A percentile compares a stretch with the other conserved stretches of the same genome.
Conservation (phyloP, 2,797 vertebrate genomes). For the Myripristis murdjan region DNA sequence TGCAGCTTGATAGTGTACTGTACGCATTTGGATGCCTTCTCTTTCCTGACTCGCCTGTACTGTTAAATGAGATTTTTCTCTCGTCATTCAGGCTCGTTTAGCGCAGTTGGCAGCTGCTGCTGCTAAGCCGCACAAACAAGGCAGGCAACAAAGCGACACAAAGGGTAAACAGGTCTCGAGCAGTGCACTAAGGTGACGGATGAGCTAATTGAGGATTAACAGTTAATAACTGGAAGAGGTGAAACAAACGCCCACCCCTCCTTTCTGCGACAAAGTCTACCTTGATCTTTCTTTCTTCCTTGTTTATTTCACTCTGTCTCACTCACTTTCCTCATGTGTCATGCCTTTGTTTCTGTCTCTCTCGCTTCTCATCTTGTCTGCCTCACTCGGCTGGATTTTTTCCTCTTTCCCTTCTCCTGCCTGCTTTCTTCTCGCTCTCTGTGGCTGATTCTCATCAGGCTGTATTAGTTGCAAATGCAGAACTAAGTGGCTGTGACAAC, state of each 20-base stretch:
- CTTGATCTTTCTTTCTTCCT: constrained; percentile 42
- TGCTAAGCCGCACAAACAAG: constrained; percentile 61
- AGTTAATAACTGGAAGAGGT: constrained; percentile 70
- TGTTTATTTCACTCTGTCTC: constrained; percentile 19
- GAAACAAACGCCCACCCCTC: constrained; percentile 63
- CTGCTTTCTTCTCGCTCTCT: constrained; percentile 47
- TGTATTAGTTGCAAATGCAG: constrained; percentile 77
- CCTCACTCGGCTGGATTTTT: constrained; percentile 48
- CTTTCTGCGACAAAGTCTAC: constrained; percentile 53
- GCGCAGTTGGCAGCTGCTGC: constrained; percentile 54
- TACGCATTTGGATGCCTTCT: constrained; percentile 3
- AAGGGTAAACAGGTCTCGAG: constrained; percentile 64
- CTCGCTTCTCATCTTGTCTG: constrained; percentile 39
- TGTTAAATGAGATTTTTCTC: constrained; percentile 40
- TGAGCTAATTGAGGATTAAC: constrained; percentile 83
- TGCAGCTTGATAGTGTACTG: constrained; percentile 1
- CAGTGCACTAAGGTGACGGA: constrained; percentile 66
- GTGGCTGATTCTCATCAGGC: constrained; percentile 70
- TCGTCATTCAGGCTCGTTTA: constrained; percentile 38
- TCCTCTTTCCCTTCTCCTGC: constrained; percentile 21
- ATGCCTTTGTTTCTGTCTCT: constrained; percentile 56
- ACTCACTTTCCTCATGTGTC: constrained; percentile 55
- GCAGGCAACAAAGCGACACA: constrained; percentile 56
- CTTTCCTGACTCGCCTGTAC: constrained; percentile 37
- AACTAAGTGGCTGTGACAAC: constrained; percentile 82